Conservation (phyloP, 2,888 invertebrate species). For the Acrobasis suavella region DNA sequence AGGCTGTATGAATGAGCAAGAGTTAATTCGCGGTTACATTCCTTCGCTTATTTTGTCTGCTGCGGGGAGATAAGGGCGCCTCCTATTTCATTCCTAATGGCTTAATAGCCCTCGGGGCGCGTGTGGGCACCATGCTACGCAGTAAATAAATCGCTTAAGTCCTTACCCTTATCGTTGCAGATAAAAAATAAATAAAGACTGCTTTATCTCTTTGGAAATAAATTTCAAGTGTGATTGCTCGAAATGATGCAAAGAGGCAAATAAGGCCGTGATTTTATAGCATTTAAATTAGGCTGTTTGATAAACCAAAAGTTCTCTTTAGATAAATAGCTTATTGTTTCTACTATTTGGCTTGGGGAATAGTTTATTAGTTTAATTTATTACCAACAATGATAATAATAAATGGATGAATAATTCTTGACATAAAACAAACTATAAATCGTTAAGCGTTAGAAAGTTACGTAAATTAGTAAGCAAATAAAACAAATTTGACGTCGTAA, state of each 20-base stretch:
- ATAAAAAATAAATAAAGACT: slow-evolving; percentile 18
- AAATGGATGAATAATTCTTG: too few relatives aligned
- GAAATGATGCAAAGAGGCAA: background rate
- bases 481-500: slow-evolving; percentile 4
- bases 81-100: slow-evolving; percentile 71
- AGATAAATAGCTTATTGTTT: too few relatives aligned
- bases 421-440: too few relatives aligned
- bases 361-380: too few relatives aligned
- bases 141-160: slow-evolving; percentile 19
- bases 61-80: slow-evolving; percentile 53
- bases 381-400: too few relatives aligned
- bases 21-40: slow-evolving; percentile 45
- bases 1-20: slow-evolving; percentile 22
- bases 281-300: background rate
- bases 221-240: background rate
- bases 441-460: too few relatives aligned
- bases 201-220: slow-evolving; percentile 16
- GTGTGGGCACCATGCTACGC: slow-evolving; percentile 37
- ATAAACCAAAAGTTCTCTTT: background rate
- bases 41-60: slow-evolving; percentile 63
- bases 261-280: background rate
- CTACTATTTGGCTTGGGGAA: too few relatives aligned
- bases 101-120: slow-evolving; percentile 55
- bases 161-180: slow-evolving; percentile 6
- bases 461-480: background rate